Percentiles rank a stretch among this genome's conserved stretches.
These are phyloP conservation scores for Chroicocephalus ridibundus DNA, from an alignment of 2,113 vertebrate genomes.

Conservation along the genomic window DNA sequence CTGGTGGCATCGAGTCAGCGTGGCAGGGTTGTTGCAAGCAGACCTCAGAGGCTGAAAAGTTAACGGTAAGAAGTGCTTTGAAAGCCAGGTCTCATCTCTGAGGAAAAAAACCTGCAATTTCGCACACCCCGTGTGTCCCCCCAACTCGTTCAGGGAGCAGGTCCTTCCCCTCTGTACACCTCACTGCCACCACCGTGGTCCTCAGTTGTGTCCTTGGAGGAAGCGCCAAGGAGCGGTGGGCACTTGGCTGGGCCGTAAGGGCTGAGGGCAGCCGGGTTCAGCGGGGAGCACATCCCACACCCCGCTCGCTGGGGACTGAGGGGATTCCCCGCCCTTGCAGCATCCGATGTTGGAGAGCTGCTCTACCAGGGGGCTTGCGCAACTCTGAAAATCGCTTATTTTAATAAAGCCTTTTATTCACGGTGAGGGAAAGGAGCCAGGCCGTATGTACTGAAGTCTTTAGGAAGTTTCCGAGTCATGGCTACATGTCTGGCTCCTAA, in stretches of 20 bases:
- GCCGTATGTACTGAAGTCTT: not conserved
- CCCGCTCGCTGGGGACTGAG: rapidly evolving
- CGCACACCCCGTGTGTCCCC: not conserved
- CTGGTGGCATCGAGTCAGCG: not conserved
- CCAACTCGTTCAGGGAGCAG: not conserved
- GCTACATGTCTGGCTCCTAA: not conserved
- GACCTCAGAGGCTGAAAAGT: not conserved
- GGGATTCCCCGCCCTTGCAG: not conserved
- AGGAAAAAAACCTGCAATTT: not conserved
- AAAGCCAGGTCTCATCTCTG: not conserved
- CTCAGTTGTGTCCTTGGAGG: not conserved
- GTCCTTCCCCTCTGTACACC: not conserved
- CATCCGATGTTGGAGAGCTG: not conserved
- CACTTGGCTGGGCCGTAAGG: rapidly evolving
- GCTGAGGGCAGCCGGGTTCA: not conserved
- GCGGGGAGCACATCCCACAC: not conserved
- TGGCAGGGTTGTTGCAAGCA: not conserved
- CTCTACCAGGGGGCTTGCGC: not conserved
- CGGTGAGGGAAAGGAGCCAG: not conserved
- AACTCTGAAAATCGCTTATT: not conserved
- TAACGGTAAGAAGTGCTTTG: not conserved
- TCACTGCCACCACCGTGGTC: not conserved
- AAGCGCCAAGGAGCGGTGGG: not conserved
- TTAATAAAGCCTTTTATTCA: not conserved
- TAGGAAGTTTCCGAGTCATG: not conserved